A percentile compares a stretch with the other conserved stretches of the same genome.
Conservation (phyloP, 2,113 vertebrate genomes). For the Corynorhinus townsendii region DNA sequence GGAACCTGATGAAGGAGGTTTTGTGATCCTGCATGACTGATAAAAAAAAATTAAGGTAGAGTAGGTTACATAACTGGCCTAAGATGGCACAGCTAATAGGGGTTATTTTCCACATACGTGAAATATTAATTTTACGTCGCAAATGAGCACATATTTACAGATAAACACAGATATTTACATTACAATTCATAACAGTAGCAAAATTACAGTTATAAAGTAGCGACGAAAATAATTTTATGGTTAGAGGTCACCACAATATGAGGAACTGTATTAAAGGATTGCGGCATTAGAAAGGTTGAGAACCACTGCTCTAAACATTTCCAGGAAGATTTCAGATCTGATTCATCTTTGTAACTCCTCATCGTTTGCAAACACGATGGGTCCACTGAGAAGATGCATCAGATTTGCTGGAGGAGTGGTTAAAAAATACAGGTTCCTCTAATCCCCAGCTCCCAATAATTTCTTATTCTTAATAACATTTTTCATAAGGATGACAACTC, state of each 20-base stretch:
- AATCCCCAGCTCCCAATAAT: neutral
- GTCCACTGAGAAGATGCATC: neutral
- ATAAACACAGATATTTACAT: too few species aligned
- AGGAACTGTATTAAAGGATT: too few species aligned
- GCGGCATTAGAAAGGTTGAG: too few species aligned
- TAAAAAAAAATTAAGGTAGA: neutral
- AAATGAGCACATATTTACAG: neutral
- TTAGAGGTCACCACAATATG: too few species aligned
- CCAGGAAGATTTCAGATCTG: neutral
- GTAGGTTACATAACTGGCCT: neutral
- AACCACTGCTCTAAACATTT: neutral
- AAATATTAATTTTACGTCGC: neutral
- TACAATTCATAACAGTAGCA: too few species aligned
- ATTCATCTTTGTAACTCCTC: neutral
- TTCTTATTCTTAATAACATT: slow-evolving; percentile 18
- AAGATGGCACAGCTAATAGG: neutral
- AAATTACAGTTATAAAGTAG: too few species aligned
- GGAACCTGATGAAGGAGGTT: neutral
- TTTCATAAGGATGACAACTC: slow-evolving; percentile 22
- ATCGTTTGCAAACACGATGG: neutral
- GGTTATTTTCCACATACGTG: neutral
- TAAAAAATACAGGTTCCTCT: neutral
- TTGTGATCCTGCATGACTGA: neutral
- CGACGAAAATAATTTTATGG: too few species aligned
- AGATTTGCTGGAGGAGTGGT: neutral